These are phyloP conservation scores for Caenorhabditis afra DNA, from an alignment of 2,888 invertebrate species.

Conservation along the genomic window DNA sequence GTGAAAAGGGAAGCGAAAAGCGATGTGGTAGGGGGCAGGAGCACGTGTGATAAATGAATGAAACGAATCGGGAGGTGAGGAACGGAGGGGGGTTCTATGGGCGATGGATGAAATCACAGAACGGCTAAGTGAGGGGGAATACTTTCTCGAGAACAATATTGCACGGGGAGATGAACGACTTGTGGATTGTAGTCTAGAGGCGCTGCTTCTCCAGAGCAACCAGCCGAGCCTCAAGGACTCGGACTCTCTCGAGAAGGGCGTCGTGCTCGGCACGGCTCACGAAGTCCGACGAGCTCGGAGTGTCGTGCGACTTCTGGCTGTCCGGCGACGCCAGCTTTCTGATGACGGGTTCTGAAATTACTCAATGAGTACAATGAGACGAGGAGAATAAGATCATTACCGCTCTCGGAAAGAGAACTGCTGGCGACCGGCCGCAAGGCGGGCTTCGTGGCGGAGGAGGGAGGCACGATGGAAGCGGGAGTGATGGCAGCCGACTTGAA, in stretches of 20 bases:
- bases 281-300: conserved; percentile 28
- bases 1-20: conserved; percentile 42
- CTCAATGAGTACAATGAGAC: not conserved
- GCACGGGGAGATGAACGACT: conserved; percentile 30
- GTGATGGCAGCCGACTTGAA: conserved; percentile 17
- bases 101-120: conserved; percentile 36
- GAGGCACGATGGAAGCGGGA: conserved; percentile 33
- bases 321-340: conserved; percentile 42
- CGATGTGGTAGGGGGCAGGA: not conserved
- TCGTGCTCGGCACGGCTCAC: conserved; percentile 57
- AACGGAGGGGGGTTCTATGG: not conserved
- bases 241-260: conserved; percentile 45
- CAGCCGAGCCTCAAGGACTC: conserved; percentile 46
- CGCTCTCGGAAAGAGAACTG: conserved; percentile 9
- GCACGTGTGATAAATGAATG: conserved; percentile 35
- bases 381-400: not conserved
- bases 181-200: conserved; percentile 12
- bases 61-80: conserved; percentile 38
- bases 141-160: conserved; percentile 33
- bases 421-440: conserved; percentile 46
- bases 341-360: conserved; percentile 17
- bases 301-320: conserved; percentile 12
- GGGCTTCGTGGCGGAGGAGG: conserved; percentile 53
- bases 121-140: conserved; percentile 9
- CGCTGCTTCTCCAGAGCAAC: conserved; percentile 41